Conservation (phyloP, 2,888 invertebrate genomes). For the Halocaridina rubra region DNA sequence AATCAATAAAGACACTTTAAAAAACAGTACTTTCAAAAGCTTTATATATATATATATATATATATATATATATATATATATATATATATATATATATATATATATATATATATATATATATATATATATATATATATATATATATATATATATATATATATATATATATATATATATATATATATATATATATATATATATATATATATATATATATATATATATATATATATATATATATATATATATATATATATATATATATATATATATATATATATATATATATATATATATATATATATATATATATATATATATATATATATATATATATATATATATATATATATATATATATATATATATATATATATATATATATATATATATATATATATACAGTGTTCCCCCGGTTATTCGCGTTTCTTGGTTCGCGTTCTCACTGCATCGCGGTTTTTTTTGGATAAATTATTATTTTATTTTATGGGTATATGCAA, state of each 20-base stretch:
- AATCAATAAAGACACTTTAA: background rate
- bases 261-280: constrained; percentile 26
- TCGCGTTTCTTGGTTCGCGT: too few relatives aligned
- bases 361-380: too few relatives aligned
- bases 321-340: background rate
- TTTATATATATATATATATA: constrained; percentile 15
- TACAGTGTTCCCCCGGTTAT: too few relatives aligned
- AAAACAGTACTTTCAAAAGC: too few relatives aligned
- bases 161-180: constrained; percentile 27
- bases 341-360: too few relatives aligned
- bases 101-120: constrained; percentile 23
- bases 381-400: too few relatives aligned
- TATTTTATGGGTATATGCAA: too few relatives aligned
- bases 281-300: constrained; percentile 24
- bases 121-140: constrained; percentile 2
- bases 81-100: constrained; percentile 27
- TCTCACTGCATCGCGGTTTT: too few relatives aligned
- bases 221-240: constrained; percentile 13
- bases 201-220: constrained; percentile 22
- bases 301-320: background rate
- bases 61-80: constrained; percentile 23
- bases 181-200: constrained; percentile 27
- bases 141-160: constrained; percentile 23
- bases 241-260: constrained; percentile 10
- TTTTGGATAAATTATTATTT: too few relatives aligned